Evolutionary conservation across 2,113 vertebrate genomes (phyloP), one percentile per base, ranked within the genome.

Genomic region (Limnothrissa miodon): DNA sequence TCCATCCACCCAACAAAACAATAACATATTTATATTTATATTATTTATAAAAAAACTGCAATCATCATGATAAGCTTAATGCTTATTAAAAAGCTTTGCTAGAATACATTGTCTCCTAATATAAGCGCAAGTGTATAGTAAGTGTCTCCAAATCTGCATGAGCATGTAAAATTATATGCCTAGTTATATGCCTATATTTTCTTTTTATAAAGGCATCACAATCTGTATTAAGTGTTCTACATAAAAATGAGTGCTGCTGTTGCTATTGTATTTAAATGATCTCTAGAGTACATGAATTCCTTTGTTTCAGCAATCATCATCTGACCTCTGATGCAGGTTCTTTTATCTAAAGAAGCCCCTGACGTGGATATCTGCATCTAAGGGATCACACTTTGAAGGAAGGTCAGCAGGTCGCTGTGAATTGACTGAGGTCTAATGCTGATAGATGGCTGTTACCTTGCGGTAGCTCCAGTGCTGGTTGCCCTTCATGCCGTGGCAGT

Each of bases 401-500:
- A 8, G 36, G 25, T 66, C 59, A 66, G 8, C n/a, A 66, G 51
- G 51, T 56, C 23, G 51, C 51, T 6, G 1, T 56, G 21, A 56
- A 56, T 23, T 78, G 51, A 42, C 45, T 19, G 15, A 66, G 39
- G 39, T 66, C 59, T 45, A n/a, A 56, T 19, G n/a, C 4, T 46
- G 42, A 70, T 25, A 33, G n/a, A 33, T 66, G 11, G 59, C 59
- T 33, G 78, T 91, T 92, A 97, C 96, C 96, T 95, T 94, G 81
- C 94, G 92, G 88, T 97, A 95, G 79, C 94, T 95, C 96, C 96
- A 97, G 88, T 96, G 92, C 92, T 97, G 96, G 91, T 97, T 97
- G 19, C 96, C 96, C 87, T 95, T 97, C 96, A 97, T 96, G 56
- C 96, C 96, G 0, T 97, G 96, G 79, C 96, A 97, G 90, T 97